Evolutionary conservation across 2,797 vertebrate genomes (phyloP).

Genomic region (Peromyscus eremicus): DNA sequence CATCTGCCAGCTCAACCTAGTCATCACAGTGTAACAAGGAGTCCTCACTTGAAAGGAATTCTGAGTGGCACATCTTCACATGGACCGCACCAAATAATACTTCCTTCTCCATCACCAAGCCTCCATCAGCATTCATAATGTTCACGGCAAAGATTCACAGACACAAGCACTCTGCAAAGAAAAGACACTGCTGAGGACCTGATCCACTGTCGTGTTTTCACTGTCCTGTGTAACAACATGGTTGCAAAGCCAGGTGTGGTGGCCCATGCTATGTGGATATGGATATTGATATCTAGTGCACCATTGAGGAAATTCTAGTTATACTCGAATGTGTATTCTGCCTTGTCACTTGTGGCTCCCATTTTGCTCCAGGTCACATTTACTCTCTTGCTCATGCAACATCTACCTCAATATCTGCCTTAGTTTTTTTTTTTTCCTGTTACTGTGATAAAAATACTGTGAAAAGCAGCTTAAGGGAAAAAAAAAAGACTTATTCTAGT

Average conservation of each 20-base stretch:
- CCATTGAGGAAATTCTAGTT: not conserved
- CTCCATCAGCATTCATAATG: not conserved
- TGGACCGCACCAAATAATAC: rapidly evolving
- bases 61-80: rapidly evolving
- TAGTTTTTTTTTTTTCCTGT: not conserved
- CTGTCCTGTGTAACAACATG: not conserved
- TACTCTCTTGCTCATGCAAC: not conserved
- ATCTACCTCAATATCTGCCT: not conserved
- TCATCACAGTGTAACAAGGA: not conserved
- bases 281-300: not conserved
- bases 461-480: not conserved
- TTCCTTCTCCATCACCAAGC: rapidly evolving
- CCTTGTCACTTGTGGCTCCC: not conserved
- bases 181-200: not conserved
- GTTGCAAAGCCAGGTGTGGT: not conserved
- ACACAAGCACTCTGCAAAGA: not conserved
- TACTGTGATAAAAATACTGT: not conserved
- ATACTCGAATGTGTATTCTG: not conserved
- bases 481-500: not conserved
- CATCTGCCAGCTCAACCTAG: not conserved
- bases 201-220: not conserved
- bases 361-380: not conserved
- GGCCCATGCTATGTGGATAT: not conserved
- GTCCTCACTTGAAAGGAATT: not conserved
- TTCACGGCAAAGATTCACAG: not conserved